These are phyloP conservation scores for Disparrhopalites patrizii DNA, from an alignment of 2,888 invertebrate species.

Conservation along the genomic window DNA sequence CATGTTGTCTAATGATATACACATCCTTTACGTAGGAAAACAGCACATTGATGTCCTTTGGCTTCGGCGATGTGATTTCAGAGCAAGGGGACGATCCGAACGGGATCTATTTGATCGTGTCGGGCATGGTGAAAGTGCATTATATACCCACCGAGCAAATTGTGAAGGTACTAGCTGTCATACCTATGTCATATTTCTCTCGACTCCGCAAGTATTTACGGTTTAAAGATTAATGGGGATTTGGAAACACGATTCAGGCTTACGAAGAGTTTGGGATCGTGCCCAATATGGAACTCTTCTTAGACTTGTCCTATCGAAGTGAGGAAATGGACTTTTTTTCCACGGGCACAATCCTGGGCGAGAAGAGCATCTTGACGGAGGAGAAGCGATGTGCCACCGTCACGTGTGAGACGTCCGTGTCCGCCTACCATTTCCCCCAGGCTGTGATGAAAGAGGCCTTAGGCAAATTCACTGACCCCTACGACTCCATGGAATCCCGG, in stretches of 20 bases:
- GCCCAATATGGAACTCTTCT: conserved; percentile 58
- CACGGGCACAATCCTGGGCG: conserved; percentile 61
- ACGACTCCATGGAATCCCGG: conserved; percentile 57
- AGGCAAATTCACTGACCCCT: conserved; percentile 51
- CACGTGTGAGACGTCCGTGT: conserved; percentile 60
- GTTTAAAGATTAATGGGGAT: background rate
- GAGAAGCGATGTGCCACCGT: conserved; percentile 59
- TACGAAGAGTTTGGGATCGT: conserved; percentile 55
- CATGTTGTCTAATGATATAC: background rate
- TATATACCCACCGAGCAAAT: conserved; percentile 52
- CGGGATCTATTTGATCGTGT: conserved; percentile 54
- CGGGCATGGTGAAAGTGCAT: conserved; percentile 53
- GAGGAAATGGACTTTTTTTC: conserved; percentile 59
- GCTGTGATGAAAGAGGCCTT: conserved; percentile 50
- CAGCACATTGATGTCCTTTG: conserved; percentile 50
- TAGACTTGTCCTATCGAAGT: conserved; percentile 55
- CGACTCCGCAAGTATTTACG: too few relatives aligned
- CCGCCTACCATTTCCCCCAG: conserved; percentile 52
- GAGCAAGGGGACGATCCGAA: conserved; percentile 51
- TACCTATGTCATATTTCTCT: too few relatives aligned
- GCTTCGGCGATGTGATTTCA: conserved; percentile 51
- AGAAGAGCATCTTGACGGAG: conserved; percentile 59
- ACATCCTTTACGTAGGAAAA: too few relatives aligned
- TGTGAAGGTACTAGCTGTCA: conserved; percentile 47
- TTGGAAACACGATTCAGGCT: conserved; percentile 53